phyloP scores from a whole-genome alignment of 2,113 vertebrate genomes.

The Antechinus flavipes region DNA sequence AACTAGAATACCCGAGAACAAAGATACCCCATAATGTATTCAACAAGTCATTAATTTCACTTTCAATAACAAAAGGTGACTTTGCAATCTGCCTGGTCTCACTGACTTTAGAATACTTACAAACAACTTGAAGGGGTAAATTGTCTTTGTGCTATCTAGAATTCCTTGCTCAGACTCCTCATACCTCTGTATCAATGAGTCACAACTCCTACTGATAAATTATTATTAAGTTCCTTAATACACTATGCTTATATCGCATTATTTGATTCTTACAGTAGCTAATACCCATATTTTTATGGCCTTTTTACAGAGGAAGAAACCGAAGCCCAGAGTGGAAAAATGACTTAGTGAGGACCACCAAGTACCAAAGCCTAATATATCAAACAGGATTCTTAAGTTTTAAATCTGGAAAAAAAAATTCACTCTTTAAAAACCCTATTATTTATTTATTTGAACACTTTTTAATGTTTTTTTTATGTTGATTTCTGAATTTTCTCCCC shows the following conservation, averaged over 20 bases:
- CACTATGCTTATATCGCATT: neutral
- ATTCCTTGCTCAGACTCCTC: neutral
- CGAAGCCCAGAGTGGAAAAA: neutral
- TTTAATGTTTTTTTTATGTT: neutral
- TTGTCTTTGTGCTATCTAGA: neutral
- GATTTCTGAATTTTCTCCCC: neutral
- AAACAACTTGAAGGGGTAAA: neutral
- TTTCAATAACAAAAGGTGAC: neutral
- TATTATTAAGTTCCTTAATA: neutral
- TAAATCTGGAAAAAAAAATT: neutral
- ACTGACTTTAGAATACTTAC: neutral
- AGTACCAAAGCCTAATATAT: neutral
- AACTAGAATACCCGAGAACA: neutral
- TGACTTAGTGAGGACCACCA: neutral
- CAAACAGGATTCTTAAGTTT: neutral
- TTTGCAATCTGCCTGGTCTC: neutral
- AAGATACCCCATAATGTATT: neutral
- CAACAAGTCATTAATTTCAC: neutral
- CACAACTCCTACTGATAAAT: neutral
- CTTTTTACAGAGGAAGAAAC: neutral
- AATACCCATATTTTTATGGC: neutral
- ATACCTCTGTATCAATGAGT: neutral
- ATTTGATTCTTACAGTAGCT: neutral
- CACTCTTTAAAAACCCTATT: neutral
- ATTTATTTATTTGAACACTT: neutral